Conservation (phyloP, 2,113 vertebrate genomes). For the Morone saxatilis region DNA sequence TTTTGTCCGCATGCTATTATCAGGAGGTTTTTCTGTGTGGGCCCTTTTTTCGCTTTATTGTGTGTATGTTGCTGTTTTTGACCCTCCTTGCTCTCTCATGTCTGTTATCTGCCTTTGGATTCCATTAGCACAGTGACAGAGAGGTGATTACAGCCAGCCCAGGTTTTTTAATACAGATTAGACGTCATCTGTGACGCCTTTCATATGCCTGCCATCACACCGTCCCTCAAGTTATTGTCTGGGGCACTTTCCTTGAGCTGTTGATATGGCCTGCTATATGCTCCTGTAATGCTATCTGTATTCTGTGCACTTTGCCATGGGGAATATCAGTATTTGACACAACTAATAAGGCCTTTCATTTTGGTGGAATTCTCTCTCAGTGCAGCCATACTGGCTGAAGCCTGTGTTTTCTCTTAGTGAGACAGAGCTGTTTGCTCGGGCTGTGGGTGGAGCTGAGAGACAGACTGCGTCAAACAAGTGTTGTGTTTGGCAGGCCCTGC, state of each 20-base stretch:
- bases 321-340: conserved; percentile 70
- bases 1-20: conserved; percentile 54
- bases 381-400: conserved; percentile 31
- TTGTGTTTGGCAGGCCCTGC: conserved; percentile 50
- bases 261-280: conserved; percentile 52
- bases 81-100: conserved; percentile 43
- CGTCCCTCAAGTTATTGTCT: conserved; percentile 57
- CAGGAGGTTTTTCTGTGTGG: not conserved
- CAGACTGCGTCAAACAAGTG: conserved; percentile 61
- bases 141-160: conserved; percentile 72
- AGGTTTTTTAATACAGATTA: conserved; percentile 73
- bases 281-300: conserved; percentile 57
- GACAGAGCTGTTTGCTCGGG: conserved; percentile 57
- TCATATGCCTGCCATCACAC: conserved; percentile 65
- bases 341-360: conserved; percentile 75
- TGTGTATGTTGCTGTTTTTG: conserved; percentile 20
- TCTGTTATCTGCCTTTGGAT: conserved; percentile 66
- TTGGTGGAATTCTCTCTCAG: conserved; percentile 67
- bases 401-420: conserved; percentile 54
- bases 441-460: conserved; percentile 64
- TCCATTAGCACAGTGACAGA: conserved; percentile 73
- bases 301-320: conserved; percentile 65
- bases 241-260: conserved; percentile 50
- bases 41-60: not conserved
- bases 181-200: conserved; percentile 69